These are phyloP conservation scores for Hydrotaea diabolus DNA, from an alignment of 2,888 invertebrate species.

Conservation along the genomic window DNA sequence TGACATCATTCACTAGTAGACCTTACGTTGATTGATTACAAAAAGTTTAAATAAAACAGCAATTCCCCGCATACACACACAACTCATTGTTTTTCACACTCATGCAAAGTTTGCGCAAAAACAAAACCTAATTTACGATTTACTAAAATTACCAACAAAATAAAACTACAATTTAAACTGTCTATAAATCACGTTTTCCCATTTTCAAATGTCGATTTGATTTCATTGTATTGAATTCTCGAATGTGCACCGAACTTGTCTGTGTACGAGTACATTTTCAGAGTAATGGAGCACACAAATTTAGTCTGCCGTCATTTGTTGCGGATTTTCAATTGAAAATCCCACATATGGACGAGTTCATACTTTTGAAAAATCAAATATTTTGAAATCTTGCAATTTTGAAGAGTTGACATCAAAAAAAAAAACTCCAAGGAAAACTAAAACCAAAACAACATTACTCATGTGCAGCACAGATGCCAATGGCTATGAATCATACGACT, in stretches of 20 bases:
- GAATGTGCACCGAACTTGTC: not conserved
- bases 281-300: too few relatives aligned
- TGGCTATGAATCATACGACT: slow-evolving; percentile 48
- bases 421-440: not conserved
- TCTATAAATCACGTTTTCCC: slow-evolving; percentile 56
- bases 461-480: too few relatives aligned
- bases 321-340: not conserved
- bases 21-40: not conserved
- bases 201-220: not conserved
- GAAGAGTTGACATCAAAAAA: not conserved
- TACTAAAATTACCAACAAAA: not conserved
- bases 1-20: too few relatives aligned
- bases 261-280: too few relatives aligned
- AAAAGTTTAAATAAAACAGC: not conserved
- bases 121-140: not conserved
- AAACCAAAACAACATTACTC: not conserved
- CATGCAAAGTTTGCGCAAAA: not conserved
- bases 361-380: too few relatives aligned
- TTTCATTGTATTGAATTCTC: not conserved
- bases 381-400: too few relatives aligned
- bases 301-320: too few relatives aligned
- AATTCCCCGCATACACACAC: not conserved
- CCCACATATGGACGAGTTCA: too few relatives aligned
- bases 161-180: slow-evolving; percentile 38
- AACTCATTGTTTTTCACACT: slow-evolving; percentile 37